These are phyloP conservation scores for Menura novaehollandiae DNA, from an alignment of 2,113 vertebrate species.

Conservation along the genomic window DNA sequence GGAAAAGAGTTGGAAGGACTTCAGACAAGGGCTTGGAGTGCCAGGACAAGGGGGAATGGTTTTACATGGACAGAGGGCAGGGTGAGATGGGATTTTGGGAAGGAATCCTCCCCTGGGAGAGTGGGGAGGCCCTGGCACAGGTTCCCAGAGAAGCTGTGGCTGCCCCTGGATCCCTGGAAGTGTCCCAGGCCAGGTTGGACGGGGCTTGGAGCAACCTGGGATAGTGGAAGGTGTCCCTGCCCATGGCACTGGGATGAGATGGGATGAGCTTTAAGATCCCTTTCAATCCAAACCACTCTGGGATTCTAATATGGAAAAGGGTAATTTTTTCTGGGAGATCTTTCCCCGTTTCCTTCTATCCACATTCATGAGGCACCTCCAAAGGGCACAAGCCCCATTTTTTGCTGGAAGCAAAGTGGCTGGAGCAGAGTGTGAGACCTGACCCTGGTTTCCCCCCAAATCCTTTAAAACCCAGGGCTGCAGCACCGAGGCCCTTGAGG, in stretches of 20 bases:
- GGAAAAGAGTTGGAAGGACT: not conserved
- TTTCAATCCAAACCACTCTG: not conserved
- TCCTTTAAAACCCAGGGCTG: not conserved
- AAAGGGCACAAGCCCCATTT: not conserved
- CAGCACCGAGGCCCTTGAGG: not conserved
- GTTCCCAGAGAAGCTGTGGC: too few species aligned
- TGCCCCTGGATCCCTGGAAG: too few species aligned
- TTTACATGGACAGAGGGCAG: too few species aligned
- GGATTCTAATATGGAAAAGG: not conserved
- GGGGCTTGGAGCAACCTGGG: too few species aligned
- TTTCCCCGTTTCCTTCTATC: not conserved
- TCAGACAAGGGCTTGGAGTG: too few species aligned
- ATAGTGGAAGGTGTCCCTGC: not conserved
- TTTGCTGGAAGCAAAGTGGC: not conserved
- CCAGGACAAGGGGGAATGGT: too few species aligned
- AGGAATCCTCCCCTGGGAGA: too few species aligned
- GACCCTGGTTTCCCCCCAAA: not conserved
- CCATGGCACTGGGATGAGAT: not conserved
- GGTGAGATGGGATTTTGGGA: too few species aligned
- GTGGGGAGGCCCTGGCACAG: too few species aligned
- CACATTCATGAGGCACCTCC: not conserved
- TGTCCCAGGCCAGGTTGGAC: too few species aligned
- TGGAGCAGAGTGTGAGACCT: rapidly evolving
- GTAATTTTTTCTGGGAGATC: not conserved
- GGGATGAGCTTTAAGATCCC: not conserved